These are phyloP conservation scores for Eumeta japonica DNA, from an alignment of 1,140 invertebrate genomes.

Conservation along the genomic window DNA sequence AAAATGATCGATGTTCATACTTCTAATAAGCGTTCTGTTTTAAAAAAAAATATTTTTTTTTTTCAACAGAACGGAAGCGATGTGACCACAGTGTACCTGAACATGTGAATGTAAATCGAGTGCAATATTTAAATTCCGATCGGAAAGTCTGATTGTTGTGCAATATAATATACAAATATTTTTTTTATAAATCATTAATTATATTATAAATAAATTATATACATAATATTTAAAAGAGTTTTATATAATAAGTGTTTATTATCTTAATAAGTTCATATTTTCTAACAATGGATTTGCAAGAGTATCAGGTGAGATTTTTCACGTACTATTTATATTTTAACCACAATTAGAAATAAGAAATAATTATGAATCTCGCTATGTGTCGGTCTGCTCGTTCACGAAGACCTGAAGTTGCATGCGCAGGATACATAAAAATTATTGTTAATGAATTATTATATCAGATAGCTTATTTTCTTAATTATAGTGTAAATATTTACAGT, in stretches of 20 bases:
- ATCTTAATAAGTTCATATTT: constrained; percentile 7
- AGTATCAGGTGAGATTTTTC: constrained; percentile 37
- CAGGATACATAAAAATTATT: too few relatives aligned
- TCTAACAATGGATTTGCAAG: constrained; percentile 39
- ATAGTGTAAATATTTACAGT: too few relatives aligned
- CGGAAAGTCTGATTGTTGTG: constrained; percentile 44
- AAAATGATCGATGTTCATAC: too few relatives aligned
- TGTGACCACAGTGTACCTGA: constrained; percentile 27
- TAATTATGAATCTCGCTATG: constrained; percentile 2
- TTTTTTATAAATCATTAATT: constrained; percentile 16
- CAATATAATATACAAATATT: too few relatives aligned
- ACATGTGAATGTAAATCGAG: constrained; percentile 22
- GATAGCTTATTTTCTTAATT: too few relatives aligned
- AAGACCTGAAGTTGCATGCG: too few relatives aligned
- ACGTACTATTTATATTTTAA: constrained; percentile 20
- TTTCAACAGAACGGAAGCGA: constrained; percentile 10
- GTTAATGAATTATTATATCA: too few relatives aligned
- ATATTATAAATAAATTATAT: too few relatives aligned
- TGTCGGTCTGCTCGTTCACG: too few relatives aligned
- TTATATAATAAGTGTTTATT: too few relatives aligned
- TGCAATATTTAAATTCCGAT: constrained; percentile 40
- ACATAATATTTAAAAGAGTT: too few relatives aligned
- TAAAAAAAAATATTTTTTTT: constrained; percentile 15
- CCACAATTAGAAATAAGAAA: neutral
- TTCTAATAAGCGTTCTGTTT: too few relatives aligned